Evolutionary conservation across 1,140 invertebrate species (phyloP), one percentile per base, ranked within the genome.

Genomic region (Antheraea pernyi): DNA sequence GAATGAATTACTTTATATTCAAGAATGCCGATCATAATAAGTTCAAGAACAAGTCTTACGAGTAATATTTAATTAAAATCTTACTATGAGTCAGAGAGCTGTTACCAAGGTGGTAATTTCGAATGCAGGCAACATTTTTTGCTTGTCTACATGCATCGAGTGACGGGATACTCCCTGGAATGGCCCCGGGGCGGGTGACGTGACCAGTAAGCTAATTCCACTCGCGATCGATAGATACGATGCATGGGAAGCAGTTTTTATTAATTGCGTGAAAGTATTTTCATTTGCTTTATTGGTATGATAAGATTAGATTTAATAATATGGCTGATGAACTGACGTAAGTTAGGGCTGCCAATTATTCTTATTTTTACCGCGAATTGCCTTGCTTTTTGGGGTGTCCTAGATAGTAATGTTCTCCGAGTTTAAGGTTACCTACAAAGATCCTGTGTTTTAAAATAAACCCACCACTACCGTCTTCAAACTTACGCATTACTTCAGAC

Each of bases 11-110:
- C 39, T 11, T 53, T 19, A 65, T 16, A 53, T 53, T 53, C 58
- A 62, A 37, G 46, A 67, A 67, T 22, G 5, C 48, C 59, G 19
- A 59, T 9, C 19, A 53, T 19, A 6, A 46, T 39, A 53, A 65
- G 42, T 53, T 53, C 46, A 53, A 36, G 18, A 39, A 48, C 39
- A 46, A 22, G 39, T 39, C 37, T 19, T 37, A 42, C 46, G 5
- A 53, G 46, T 59, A 58, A 65, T 67, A 80, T 84, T 83, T 85
- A 85, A 85, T 86, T 82, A 77, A 72, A 42, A 73, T 71, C 60
- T 42, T 61, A 65, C 67, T 75, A 74, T 85, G 81, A 86, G 65
- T 85, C 82, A 86, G 19, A 65, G 59, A 71, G 69, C 60, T 61
- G 62, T 39, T 53, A 16, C 46, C 6, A 53, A 53, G 46, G 46